phyloP scores from a whole-genome alignment of 1,140 invertebrate species.

The Zaprionus davidi region DNA sequence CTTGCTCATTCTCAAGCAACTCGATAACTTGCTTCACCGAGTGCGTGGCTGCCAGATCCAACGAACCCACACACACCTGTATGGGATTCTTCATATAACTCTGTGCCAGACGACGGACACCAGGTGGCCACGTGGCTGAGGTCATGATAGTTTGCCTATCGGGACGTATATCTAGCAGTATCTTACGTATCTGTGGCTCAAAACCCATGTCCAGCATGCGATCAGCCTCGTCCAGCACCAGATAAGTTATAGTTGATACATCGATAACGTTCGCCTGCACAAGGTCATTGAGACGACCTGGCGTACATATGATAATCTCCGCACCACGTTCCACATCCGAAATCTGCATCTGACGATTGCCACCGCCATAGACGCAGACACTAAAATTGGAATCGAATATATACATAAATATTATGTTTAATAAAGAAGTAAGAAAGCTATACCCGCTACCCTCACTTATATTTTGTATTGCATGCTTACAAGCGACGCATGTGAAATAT shows the following conservation, averaged over 20 bases:
- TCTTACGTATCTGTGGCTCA: constrained; percentile 94
- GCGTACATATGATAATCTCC: constrained; percentile 95
- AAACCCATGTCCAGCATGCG: constrained; percentile 93
- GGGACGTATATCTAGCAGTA: constrained; percentile 90
- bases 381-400: constrained; percentile 73
- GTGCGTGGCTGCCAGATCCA: constrained; percentile 94
- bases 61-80: constrained; percentile 93
- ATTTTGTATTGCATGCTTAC: no score
- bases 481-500: no score
- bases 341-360: constrained; percentile 90
- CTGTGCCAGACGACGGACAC: constrained; percentile 91
- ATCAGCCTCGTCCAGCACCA: constrained; percentile 97
- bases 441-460: no score
- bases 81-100: constrained; percentile 95
- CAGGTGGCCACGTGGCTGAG: constrained; percentile 94
- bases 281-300: constrained; percentile 94
- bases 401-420: neutral
- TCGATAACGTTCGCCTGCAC: constrained; percentile 88
- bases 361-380: constrained; percentile 95
- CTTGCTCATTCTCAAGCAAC: constrained; percentile 90
- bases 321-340: constrained; percentile 89
- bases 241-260: constrained; percentile 91
- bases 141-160: constrained; percentile 95
- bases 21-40: constrained; percentile 91
- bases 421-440: no score